Evolutionary conservation across 2,888 invertebrate genomes (phyloP).

Genomic region (Leptinotarsa peninsularis): DNA sequence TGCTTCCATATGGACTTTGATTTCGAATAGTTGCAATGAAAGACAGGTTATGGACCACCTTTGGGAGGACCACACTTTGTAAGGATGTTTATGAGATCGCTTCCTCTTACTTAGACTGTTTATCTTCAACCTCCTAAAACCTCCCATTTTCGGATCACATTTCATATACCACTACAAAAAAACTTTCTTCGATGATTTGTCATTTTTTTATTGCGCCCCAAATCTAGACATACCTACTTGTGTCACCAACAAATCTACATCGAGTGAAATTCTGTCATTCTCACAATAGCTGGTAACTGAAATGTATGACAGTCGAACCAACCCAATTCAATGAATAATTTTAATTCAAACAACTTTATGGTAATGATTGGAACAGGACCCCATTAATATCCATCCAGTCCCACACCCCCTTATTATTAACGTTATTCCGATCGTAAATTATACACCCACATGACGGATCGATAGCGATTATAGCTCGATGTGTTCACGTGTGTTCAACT

Average conservation of each 20-base stretch:
- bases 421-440: slow-evolving; percentile 39
- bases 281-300: background rate
- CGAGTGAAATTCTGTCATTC: slow-evolving; percentile 1
- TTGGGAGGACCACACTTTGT: no score
- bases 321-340: slow-evolving; percentile 31
- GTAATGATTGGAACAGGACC: slow-evolving; percentile 31
- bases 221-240: no score
- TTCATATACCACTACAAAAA: no score
- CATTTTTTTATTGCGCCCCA: no score
- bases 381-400: slow-evolving; percentile 40
- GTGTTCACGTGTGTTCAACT: slow-evolving; percentile 30
- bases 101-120: no score
- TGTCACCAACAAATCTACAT: slow-evolving; percentile 9
- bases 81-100: no score
- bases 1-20: no score
- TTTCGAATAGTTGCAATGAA: no score
- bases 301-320: slow-evolving; percentile 13
- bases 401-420: slow-evolving; percentile 36
- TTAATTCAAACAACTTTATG: slow-evolving; percentile 29
- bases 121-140: no score
- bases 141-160: no score
- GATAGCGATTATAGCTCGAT: slow-evolving; percentile 31
- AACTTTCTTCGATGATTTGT: no score
- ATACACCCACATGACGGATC: slow-evolving; percentile 42
- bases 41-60: no score